These are phyloP conservation scores for Callospermophilus lateralis DNA, from an alignment of 2,113 vertebrate genomes.

Conservation along the genomic window DNA sequence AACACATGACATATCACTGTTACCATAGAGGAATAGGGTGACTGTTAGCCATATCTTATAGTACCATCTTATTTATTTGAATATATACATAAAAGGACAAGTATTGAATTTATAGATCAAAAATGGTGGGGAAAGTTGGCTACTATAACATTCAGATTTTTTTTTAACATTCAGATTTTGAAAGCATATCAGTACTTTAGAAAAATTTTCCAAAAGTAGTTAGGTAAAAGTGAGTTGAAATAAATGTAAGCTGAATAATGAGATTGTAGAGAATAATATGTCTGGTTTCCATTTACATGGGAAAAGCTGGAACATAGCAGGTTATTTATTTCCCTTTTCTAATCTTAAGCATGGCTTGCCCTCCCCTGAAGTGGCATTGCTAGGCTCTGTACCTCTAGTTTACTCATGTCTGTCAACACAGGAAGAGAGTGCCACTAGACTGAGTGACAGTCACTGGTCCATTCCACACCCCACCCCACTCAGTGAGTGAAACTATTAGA, in stretches of 20 bases:
- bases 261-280: not conserved
- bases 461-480: not conserved
- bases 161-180: not conserved
- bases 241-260: not conserved
- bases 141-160: not conserved
- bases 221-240: not conserved
- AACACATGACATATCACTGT: not conserved
- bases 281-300: not conserved
- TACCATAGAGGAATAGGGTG: not conserved
- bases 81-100: not conserved
- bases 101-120: not conserved
- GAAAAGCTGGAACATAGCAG: not conserved
- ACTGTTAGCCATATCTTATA: not conserved
- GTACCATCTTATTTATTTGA: slow-evolving; percentile 38
- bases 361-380: not conserved
- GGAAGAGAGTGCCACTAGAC: not conserved
- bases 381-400: not conserved
- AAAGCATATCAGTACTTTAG: slow-evolving; percentile 1
- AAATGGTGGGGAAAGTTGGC: not conserved
- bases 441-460: not conserved
- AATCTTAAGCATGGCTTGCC: no score
- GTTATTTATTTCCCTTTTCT: not conserved
- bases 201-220: not conserved
- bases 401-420: not conserved
- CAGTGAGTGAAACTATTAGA: not conserved